phyloP scores from a whole-genome alignment of 2,797 vertebrate species.

The Phoeniculus purpureus region DNA sequence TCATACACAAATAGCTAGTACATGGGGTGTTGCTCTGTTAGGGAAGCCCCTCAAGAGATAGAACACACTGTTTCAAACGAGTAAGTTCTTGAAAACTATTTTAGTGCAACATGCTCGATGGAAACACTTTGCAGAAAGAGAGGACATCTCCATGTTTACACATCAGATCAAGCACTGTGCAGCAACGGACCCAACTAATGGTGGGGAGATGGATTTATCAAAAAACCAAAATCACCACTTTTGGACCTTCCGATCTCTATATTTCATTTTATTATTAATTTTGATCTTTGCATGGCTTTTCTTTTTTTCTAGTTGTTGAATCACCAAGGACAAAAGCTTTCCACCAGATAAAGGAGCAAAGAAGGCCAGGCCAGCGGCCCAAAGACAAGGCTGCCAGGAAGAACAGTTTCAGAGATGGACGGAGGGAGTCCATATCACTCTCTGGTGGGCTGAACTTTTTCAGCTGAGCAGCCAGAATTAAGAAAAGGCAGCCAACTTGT shows the following conservation, averaged over 20 bases:
- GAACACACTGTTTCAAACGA: neutral
- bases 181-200: neutral
- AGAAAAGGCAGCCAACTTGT: neutral
- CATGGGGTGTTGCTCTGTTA: neutral
- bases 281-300: neutral
- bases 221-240: neutral
- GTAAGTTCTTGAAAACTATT: neutral
- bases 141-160: neutral
- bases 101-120: neutral
- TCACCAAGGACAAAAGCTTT: neutral
- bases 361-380: neutral
- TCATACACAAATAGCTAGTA: neutral
- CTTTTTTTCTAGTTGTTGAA: neutral
- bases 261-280: neutral
- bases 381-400: neutral
- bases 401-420: neutral
- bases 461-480: neutral
- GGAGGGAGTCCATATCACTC: neutral
- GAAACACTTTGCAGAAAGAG: neutral
- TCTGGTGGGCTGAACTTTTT: neutral
- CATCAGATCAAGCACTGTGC: neutral
- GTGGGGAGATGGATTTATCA: neutral
- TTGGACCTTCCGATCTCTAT: neutral
- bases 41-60: neutral
- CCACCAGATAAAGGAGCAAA: neutral